Base-by-base conservation (phyloP, 2,113 vertebrate species). In the Pterocles orientalis region DNA sequence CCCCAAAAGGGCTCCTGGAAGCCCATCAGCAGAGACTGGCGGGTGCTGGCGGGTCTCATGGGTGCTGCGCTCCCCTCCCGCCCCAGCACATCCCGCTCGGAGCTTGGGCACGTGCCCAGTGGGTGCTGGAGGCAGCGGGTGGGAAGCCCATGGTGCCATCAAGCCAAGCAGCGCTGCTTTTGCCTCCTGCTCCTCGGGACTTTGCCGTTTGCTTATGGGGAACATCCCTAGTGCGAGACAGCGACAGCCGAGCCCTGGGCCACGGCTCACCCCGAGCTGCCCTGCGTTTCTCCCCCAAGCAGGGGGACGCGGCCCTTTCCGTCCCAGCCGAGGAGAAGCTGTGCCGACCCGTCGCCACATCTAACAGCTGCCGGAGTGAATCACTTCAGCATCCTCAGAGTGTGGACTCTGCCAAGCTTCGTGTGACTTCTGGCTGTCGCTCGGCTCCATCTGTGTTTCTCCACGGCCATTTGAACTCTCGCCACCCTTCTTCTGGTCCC, bases 341-440 rank as follows among this genome's bases (percentile, higher is more conserved):
- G 1, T 7, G 41, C 17, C 1, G 8, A 18, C 19, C 24, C 24
- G 0, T 29, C 26, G 4, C 66, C 39, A 71, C 3, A 0, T 1
- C 33, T 26, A 14, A 43, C 95, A 88, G 94, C 95, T 86, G 94
- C 92, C 2, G 7, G 6, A 56, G 56, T 64, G 91, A 89, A 82
- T 87, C 93, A 79, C n/a, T 31, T 7, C 64, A 48, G 91, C 89
- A 79, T 84, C 87, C 89, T 68, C 71, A 36, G 33, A 82, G 82
- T 25, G 0, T 3, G 0, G 51, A 1, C 84, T 53, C 85, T 82
- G 94, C 95, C 95, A 93, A 91, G 94, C 94, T 72, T 43, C 9
- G 6, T n/a, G 48, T 0, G 4, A 48, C 83, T 93, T 29, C 92
- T 82, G 92, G 50, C 90, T 36, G 28, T 60, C 18, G 1, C 81